Percentiles rank a stretch among this genome's conserved stretches.
phyloP scores from a whole-genome alignment of 2,113 vertebrate genomes.

The Spea multiplicata region DNA sequence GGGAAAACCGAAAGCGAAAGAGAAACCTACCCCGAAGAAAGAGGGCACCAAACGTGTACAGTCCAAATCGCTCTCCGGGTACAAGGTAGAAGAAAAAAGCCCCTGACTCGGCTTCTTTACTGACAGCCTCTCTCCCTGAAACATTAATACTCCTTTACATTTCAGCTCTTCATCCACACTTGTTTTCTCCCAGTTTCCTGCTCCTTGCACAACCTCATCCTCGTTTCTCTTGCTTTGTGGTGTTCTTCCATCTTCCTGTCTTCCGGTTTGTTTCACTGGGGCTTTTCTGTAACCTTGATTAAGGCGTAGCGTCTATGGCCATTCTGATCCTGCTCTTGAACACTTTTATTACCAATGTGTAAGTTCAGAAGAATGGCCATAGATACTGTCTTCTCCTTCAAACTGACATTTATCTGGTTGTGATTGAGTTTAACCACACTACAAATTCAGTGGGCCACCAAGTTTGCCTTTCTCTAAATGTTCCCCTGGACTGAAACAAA shows the following conservation, averaged over 20 bases:
- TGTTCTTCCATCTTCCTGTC: neutral
- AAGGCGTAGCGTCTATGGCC: slow-evolving; percentile 53
- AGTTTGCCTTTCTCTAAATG: neutral
- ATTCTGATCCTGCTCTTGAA: neutral
- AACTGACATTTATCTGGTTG: neutral
- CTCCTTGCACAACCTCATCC: slow-evolving; percentile 46
- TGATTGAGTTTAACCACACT: neutral
- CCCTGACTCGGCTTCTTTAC: slow-evolving; percentile 83
- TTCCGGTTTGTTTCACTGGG: slow-evolving; percentile 36
- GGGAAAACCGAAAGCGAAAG: slow-evolving; percentile 84
- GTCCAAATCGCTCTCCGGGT: slow-evolving; percentile 91
- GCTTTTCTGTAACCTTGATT: slow-evolving; percentile 59
- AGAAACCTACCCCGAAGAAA: slow-evolving; percentile 82
- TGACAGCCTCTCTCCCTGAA: slow-evolving; percentile 69
- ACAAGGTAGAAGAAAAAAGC: slow-evolving; percentile 99
- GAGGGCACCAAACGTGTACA: slow-evolving; percentile 81
- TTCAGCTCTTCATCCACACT: slow-evolving; percentile 56
- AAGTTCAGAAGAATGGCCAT: neutral
- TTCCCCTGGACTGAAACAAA: too few relatives aligned
- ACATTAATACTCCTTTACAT: slow-evolving; percentile 57
- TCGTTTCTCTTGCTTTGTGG: neutral
- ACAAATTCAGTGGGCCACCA: neutral
- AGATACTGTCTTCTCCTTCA: neutral
- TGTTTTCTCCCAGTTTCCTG: slow-evolving; percentile 55
- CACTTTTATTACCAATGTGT: slow-evolving; percentile 22